A percentile compares a stretch with the other conserved stretches of the same genome.
Evolutionary conservation across 2,797 vertebrate genomes (phyloP).

Genomic region (Limosa lapponica): DNA sequence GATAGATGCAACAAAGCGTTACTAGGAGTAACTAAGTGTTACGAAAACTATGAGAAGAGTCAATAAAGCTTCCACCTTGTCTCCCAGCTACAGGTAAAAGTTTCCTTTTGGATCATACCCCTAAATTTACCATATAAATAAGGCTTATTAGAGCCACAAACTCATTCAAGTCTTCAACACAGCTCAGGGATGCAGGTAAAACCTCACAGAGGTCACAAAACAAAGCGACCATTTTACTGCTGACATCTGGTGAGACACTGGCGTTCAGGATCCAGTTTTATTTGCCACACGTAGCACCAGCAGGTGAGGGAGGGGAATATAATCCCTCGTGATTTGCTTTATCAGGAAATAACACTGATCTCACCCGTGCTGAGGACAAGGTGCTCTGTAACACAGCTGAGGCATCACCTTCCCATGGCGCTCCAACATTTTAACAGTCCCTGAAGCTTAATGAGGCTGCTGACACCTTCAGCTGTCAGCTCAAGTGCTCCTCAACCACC

Average conservation of each 20-base stretch:
- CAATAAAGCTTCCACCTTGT: not conserved
- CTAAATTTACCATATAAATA: not conserved
- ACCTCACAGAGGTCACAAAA: not conserved
- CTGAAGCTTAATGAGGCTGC: not conserved
- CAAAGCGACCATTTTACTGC: accelerated
- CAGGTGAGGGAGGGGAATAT: not conserved
- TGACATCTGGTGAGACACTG: not conserved
- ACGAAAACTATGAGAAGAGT: not conserved
- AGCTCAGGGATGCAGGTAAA: not conserved
- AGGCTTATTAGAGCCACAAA: not conserved
- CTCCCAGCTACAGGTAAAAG: accelerated
- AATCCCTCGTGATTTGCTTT: not conserved
- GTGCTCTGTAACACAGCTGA: not conserved
- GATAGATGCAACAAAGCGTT: not conserved
- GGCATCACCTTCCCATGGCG: not conserved
- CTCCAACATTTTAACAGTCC: not conserved
- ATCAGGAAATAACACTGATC: not conserved
- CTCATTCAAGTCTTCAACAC: not conserved
- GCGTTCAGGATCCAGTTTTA: not conserved
- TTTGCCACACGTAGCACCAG: not conserved
- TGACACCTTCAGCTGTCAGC: not conserved
- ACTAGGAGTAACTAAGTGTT: not conserved
- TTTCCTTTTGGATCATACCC: not conserved
- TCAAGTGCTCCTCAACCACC: not conserved
- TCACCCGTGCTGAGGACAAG: not conserved